Evolutionary conservation across 2,888 invertebrate species (phyloP), one percentile per base, ranked within the genome.

Genomic region (Patella ulyssiponensis): DNA sequence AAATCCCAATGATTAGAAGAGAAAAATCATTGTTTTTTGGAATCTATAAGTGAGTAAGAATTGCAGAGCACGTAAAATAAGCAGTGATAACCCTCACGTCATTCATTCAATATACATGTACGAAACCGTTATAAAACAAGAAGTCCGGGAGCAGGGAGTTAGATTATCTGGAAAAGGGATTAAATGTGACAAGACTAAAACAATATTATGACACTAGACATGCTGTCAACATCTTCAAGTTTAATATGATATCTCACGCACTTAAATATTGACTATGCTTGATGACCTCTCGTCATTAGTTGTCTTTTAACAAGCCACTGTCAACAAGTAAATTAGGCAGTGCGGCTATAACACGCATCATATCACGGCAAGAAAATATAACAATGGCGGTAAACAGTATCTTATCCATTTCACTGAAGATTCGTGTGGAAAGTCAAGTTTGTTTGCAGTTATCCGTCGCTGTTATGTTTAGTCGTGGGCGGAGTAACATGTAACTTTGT

Each of bases 121-220:
- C 44, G 44, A 44, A 44, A 44, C 44, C 44, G 44, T 44, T 44
- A 9, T 44, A 44, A 44, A 44, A 44, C 44, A 44, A 44, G 44
- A 44, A 44, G 64, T 20, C 64, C 64, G 64, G 64, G 20, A 23
- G 23, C 20, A 64, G 64, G 64, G 64, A 11, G 64, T 23, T 20
- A 64, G 64, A 64, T 64, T 23, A 64, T 44, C 44, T 44, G 44
- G 44, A 44, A 44, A 44, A 44, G 44, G 14, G 23, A 23, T 64
- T 64, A 64, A 64, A 23, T 23, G 64, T 23, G 64, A 64, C 64
- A 64, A 64, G 64, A 64, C 64, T 64, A 23, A 64, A 23, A 64
- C 64, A 64, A 64, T 64, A 64, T 64, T 64, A 64, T 64, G 64
- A 64, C 64, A 64, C 64, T 64, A 64, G 64, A 64, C 20, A 23